Evolutionary conservation across 2,888 invertebrate species (phyloP).

Genomic region (Neoscelio sp.): DNA sequence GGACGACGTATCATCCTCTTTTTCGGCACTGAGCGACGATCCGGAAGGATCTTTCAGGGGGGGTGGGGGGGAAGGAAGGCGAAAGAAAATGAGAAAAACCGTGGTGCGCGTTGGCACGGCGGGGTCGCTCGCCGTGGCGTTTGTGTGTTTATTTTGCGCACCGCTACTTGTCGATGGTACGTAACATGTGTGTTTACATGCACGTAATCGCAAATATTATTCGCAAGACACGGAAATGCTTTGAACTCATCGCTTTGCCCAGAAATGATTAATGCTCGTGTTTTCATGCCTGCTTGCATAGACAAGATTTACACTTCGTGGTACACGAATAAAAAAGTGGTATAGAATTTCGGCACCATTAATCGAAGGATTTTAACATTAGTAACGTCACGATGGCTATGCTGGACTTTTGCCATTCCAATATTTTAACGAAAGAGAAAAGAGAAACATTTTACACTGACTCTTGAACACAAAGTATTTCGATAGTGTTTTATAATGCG

Average conservation of each 20-base stretch:
- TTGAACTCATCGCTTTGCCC: background rate
- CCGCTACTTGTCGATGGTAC: slow-evolving; percentile 56
- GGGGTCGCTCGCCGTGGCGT: slow-evolving; percentile 38
- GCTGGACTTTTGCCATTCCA: no score
- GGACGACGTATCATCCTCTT: slow-evolving; percentile 2
- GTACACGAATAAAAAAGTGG: no score
- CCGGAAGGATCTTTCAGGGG: background rate
- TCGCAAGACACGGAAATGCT: slow-evolving; percentile 5
- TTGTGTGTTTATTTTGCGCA: slow-evolving; percentile 55
- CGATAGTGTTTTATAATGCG: no score
- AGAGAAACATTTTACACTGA: no score
- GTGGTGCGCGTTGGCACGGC: slow-evolving; percentile 27
- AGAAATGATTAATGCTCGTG: background rate
- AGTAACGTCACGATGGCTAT: no score
- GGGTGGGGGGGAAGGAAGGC: background rate
- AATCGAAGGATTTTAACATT: no score
- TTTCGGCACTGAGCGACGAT: slow-evolving; percentile 16
- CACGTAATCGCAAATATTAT: slow-evolving; percentile 40
- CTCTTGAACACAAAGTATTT: no score
- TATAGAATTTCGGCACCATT: no score
- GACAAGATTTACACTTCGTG: background rate
- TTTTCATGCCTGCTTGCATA: background rate
- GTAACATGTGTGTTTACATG: slow-evolving; percentile 45
- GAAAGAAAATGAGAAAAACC: slow-evolving; percentile 27
- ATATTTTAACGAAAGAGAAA: no score